Evolutionary conservation across 1,140 invertebrate genomes (phyloP), one percentile per base, ranked within the genome.

Genomic region (Drosophila ironensis): DNA sequence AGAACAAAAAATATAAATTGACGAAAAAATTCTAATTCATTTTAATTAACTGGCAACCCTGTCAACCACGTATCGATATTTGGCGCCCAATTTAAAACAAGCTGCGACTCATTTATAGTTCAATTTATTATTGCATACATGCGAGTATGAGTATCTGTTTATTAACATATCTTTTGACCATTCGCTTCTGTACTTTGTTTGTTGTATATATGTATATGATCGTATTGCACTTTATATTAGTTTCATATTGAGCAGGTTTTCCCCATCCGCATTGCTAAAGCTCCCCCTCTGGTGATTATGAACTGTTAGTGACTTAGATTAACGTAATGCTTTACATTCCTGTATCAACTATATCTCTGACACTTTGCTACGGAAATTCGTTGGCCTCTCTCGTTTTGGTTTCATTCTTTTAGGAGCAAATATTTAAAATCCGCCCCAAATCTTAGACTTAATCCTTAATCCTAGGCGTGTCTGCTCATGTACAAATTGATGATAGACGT

Each of bases 401-500:
- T 28, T 45, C 33, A 14, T 33, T n/a, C n/a, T n/a, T n/a, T n/a
- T n/a, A 22, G 33, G 37, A 14, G 30, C 7, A 1, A 8, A 41
- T 63, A 7, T 24, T 4, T n/a, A 35, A 20, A 33, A 19, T 28
- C 11, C n/a, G 14, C 9, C 30, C 35, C 44, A 44, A 12, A 22
- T 27, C 77, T 71, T 75, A 80, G 27, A 14, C 41, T 61, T n/a
- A n/a, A 64, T 37, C 9, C 72, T 82, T 70, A 86, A 57, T 47
- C 57, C 72, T 73, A 80, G 61, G 41, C 46, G 73, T 77, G 78
- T 73, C 67, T 69, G 76, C 72, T 73, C 78, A 82, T 82, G 61
- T 82, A 82, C 77, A 82, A 84, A 84, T 82, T 69, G 72, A 60
- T 81, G 77, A 73, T 80, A 67, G 61, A 72, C 64, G 66, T 57